Base-by-base conservation (phyloP, 2,888 invertebrate genomes). In the Drosophila quinaria region DNA sequence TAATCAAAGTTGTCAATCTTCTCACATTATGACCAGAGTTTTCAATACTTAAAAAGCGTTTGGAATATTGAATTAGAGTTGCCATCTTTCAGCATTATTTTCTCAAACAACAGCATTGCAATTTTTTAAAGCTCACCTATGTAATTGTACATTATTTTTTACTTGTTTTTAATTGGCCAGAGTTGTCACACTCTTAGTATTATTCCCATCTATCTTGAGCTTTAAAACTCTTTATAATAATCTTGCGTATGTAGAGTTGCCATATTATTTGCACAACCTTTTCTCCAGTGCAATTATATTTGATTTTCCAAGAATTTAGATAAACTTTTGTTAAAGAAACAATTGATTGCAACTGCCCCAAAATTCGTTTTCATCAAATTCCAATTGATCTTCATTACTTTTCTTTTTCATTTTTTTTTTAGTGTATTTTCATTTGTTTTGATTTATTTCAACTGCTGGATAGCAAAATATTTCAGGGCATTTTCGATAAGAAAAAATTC, bases 401-500 rank as follows among this genome's bases (percentile, higher is more conserved):
- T 29, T 63, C 17, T 15, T 13, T 25, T 3, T 25, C 6, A 5
- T 25, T 5, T 25, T 25, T 5, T 25, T 25, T 17, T 33, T 17
- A 19, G 15, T 10, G 15, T 35, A 25, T 17, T 31, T 41, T 10
- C 9, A 11, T 4, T 10, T 15, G 25, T 31, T 37, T 9, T 15
- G 25, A 17, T 15, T 52, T 54, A 13, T n/a, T n/a, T n/a, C 39
- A 71, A 54, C 39, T 46, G 66, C 31, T 10, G 5, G 33, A 15
- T 15, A 39, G n/a, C 10, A 29, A 19, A 22, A 29, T 25, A 37
- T 56, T 58, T 9, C 15, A 35, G 11, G 15, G 11, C 31, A 52
- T 65, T 59, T 9, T 3, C 42, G 42, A 59, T 35, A 50, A 65
- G 29, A 1, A 1, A 44, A 66, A 66, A 72, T 47, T 60, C 25